Evolutionary conservation across 30 jellyfish, hydroid and myxozoan genomes (phyloP).

Genomic region (Turritopsis rubra): DNA sequence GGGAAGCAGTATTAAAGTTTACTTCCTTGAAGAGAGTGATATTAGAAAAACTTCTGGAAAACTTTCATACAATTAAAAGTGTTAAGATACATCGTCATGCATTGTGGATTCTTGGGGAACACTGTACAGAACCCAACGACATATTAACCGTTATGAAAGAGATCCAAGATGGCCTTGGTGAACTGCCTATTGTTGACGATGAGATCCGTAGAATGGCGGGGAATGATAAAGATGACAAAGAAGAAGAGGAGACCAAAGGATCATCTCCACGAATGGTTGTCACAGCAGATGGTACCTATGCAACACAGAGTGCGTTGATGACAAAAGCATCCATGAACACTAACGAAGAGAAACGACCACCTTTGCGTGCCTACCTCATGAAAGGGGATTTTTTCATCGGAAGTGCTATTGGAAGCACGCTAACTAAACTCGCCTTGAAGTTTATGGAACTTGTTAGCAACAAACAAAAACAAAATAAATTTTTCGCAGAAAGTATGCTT

Average conservation of each 20-base stretch:
- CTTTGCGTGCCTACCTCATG: slow-evolving; percentile 69
- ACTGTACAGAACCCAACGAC: slow-evolving; percentile 68
- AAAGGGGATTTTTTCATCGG: slow-evolving; percentile 92
- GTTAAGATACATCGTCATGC: slow-evolving; percentile 91
- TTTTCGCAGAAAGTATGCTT: slow-evolving; percentile 82
- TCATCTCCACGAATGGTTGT: slow-evolving; percentile 49
- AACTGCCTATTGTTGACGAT: slow-evolving; percentile 90
- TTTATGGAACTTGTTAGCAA: slow-evolving; percentile 52
- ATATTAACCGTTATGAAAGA: slow-evolving; percentile 71
- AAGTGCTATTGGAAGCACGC: slow-evolving; percentile 80
- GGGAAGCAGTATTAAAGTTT: slow-evolving; percentile 91
- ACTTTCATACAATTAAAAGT: slow-evolving; percentile 72
- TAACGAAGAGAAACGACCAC: slow-evolving; percentile 61
- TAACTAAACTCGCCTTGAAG: slow-evolving; percentile 78
- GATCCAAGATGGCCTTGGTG: slow-evolving; percentile 76
- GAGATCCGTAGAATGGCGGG: slow-evolving; percentile 83
- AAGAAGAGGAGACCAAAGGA: slow-evolving; percentile 17
- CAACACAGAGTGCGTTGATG: slow-evolving; percentile 87
- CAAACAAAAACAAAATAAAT: slow-evolving; percentile 41
- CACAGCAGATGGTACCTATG: slow-evolving; percentile 96
- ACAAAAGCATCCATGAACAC: slow-evolving; percentile 40
- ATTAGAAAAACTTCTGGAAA: slow-evolving; percentile 80
- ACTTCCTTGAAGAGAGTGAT: slow-evolving; percentile 69
- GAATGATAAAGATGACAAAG: slow-evolving; percentile 51
- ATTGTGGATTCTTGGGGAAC: slow-evolving; percentile 92